phyloP scores from a whole-genome alignment of 30 jellyfish, hydroid and myxozoan species.

The Turritopsis rubra region DNA sequence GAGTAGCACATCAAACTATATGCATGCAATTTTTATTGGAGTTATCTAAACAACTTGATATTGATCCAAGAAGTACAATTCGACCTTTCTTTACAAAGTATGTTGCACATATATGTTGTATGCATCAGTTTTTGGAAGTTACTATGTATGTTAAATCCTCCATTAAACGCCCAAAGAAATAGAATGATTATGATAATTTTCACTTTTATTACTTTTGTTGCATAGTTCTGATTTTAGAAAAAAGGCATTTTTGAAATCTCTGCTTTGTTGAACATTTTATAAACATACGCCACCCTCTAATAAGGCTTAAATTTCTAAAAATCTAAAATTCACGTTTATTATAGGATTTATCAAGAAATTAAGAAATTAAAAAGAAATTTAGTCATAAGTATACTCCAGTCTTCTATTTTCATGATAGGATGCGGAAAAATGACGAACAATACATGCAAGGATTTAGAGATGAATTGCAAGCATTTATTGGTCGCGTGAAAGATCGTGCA shows the following conservation, averaged over 20 bases:
- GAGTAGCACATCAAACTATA: constrained; percentile 99
- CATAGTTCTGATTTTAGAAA: no score
- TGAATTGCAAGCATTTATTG: constrained; percentile 67
- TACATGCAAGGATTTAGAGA: constrained; percentile 72
- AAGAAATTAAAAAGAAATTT: no score
- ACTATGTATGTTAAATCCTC: background rate
- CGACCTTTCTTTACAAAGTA: constrained; percentile 85
- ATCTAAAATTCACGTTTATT: no score
- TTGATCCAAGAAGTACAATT: constrained; percentile 75
- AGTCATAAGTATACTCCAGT: no score
- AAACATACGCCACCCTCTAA: no score
- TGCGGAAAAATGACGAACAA: constrained; percentile 61
- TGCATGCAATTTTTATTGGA: constrained; percentile 97
- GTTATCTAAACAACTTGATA: constrained; percentile 79
- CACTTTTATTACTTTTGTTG: no score
- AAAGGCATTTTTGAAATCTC: no score
- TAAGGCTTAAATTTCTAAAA: no score
- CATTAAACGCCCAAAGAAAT: background rate
- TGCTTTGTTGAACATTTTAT: no score
- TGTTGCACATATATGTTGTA: no score
- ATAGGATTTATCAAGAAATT: no score
- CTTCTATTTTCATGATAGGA: no score
- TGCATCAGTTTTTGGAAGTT: constrained; percentile 1
- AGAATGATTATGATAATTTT: background rate
- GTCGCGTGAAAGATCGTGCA: constrained; percentile 81